These are phyloP conservation scores for Upupa epops DNA, from an alignment of 2,113 vertebrate species.

Conservation along the genomic window DNA sequence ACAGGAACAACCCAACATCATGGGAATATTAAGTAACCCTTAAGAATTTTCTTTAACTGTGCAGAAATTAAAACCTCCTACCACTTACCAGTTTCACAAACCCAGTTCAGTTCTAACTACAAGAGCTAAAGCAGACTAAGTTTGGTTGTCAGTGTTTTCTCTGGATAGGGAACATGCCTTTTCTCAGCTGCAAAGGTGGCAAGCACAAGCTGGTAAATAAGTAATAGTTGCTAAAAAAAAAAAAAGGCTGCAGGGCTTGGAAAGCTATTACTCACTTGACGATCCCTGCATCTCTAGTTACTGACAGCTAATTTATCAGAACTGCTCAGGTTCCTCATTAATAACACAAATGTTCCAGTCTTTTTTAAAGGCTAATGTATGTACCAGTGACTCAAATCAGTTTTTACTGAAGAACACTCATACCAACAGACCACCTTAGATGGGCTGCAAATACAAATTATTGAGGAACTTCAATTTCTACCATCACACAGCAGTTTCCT, in stretches of 20 bases:
- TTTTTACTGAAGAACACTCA: slow-evolving; percentile 44
- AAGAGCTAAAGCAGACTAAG: background rate
- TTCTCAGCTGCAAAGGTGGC: background rate
- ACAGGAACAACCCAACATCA: slow-evolving; percentile 39
- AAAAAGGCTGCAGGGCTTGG: slow-evolving; percentile 60
- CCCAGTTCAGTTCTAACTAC: background rate
- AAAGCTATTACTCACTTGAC: slow-evolving; percentile 71
- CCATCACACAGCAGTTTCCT: background rate
- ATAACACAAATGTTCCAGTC: slow-evolving; percentile 96
- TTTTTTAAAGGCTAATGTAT: slow-evolving; percentile 67
- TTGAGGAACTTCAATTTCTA: background rate
- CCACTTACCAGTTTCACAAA: background rate
- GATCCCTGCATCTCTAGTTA: slow-evolving; percentile 85
- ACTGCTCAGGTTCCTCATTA: slow-evolving; percentile 84
- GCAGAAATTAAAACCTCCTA: background rate
- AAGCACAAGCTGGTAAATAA: slow-evolving; percentile 66
- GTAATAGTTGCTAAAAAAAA: slow-evolving; percentile 64
- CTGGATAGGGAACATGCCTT: background rate
- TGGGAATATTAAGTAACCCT: slow-evolving; percentile 8
- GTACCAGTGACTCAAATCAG: slow-evolving; percentile 36
- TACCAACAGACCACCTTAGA: background rate
- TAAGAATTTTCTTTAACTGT: background rate
- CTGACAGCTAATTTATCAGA: slow-evolving; percentile 80
- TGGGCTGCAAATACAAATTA: background rate
- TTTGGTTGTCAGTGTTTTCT: background rate